Conservation (phyloP, 2,888 invertebrate species). For the Drosophila neotestacea region DNA sequence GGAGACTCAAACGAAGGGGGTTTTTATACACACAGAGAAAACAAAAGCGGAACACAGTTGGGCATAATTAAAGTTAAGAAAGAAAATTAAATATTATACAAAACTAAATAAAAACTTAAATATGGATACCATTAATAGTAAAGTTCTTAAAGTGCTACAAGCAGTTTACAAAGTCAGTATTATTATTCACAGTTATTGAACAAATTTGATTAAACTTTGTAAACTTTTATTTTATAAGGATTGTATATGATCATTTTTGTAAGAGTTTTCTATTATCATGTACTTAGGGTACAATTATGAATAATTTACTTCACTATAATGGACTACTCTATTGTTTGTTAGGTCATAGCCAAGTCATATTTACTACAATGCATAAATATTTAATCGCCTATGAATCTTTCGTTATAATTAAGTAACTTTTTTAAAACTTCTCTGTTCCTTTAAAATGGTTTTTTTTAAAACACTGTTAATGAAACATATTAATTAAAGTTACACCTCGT, state of each 20-base stretch:
- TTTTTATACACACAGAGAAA: conserved; percentile 13
- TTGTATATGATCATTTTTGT: neutral
- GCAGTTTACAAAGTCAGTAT: neutral
- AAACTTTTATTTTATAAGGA: no score
- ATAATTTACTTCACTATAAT: neutral
- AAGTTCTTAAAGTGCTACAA: neutral
- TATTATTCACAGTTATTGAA: neutral
- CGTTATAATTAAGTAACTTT: no score
- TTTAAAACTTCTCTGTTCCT: no score
- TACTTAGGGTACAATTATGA: neutral
- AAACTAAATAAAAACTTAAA: conserved; percentile 1
- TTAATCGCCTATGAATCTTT: no score
- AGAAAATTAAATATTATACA: neutral
- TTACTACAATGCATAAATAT: no score
- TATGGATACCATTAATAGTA: neutral
- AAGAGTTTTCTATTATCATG: neutral
- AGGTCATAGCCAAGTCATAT: no score
- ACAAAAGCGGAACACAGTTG: neutral
- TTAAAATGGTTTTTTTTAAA: no score
- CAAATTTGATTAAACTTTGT: neutral
- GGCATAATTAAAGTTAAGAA: neutral
- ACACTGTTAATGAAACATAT: no score
- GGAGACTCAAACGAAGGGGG: neutral
- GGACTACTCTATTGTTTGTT: no score
- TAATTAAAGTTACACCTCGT: no score